phyloP scores from a whole-genome alignment of 2,113 vertebrate species.

The Pteronura brasiliensis region DNA sequence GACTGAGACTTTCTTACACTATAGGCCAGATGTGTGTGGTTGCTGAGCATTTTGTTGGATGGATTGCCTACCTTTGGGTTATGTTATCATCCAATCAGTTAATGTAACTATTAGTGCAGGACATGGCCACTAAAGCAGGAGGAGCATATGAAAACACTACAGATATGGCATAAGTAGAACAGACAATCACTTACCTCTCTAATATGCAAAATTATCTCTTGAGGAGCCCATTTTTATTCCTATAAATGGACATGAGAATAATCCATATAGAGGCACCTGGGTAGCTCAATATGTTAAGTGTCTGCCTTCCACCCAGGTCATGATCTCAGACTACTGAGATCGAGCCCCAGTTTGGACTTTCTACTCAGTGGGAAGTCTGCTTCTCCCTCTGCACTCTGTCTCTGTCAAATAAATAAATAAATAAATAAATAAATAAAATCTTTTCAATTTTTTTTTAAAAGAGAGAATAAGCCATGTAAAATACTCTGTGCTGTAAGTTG shows the following conservation, averaged over 20 bases:
- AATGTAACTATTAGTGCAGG: not conserved
- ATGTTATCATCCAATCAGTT: not conserved
- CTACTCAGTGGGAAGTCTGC: too few relatives aligned
- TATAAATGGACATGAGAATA: not conserved
- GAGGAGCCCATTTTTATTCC: not conserved
- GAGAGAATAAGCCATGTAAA: not conserved
- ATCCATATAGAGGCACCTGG: not conserved
- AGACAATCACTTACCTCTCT: not conserved
- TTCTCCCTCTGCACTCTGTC: too few relatives aligned
- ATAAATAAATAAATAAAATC: too few relatives aligned
- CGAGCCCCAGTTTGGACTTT: too few relatives aligned
- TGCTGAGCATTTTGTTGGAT: not conserved
- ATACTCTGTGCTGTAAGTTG: not conserved
- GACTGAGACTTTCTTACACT: not conserved
- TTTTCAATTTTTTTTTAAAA: too few relatives aligned
- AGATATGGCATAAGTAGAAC: not conserved
- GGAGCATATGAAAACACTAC: not conserved
- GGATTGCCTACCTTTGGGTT: not conserved
- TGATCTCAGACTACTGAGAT: too few relatives aligned
- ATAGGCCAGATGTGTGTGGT: not conserved
- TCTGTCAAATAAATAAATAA: too few relatives aligned
- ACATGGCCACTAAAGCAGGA: not conserved
- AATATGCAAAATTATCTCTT: not conserved
- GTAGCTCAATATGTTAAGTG: too few relatives aligned
- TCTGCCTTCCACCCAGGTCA: too few relatives aligned